Percentiles rank a stretch among this genome's conserved stretches.
These are phyloP conservation scores for Drosophila mettleri DNA, from an alignment of 2,888 invertebrate species.

Conservation along the genomic window DNA sequence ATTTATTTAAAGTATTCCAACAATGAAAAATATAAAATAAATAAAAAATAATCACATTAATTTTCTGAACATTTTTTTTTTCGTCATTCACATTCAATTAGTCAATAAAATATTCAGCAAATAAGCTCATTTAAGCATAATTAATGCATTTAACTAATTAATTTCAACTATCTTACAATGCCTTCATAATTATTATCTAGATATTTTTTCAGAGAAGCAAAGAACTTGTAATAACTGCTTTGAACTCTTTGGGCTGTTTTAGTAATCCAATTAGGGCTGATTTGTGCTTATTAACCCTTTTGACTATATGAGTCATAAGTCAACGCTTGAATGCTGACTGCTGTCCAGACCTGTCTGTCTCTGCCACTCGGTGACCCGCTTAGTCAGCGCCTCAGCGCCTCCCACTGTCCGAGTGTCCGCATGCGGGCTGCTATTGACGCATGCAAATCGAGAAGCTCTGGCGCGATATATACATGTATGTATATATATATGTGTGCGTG, in stretches of 20 bases:
- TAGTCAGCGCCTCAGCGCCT: slow-evolving; percentile 3
- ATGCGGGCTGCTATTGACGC: slow-evolving; percentile 52
- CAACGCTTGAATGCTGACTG: slow-evolving; percentile 25
- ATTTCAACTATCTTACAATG: not conserved
- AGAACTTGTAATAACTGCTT: not conserved
- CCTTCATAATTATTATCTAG: not conserved
- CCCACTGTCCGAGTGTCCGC: slow-evolving; percentile 4
- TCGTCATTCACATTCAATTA: too few species aligned
- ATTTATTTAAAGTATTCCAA: too few species aligned
- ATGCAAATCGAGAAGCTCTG: slow-evolving; percentile 55
- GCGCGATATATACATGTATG: slow-evolving; percentile 3
- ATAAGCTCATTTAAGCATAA: too few species aligned
- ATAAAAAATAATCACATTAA: too few species aligned
- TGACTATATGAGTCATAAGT: slow-evolving; percentile 31
- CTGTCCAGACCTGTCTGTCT: slow-evolving; percentile 28
- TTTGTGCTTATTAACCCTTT: slow-evolving; percentile 73
- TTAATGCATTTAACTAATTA: not conserved
- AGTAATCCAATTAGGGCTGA: slow-evolving; percentile 55
- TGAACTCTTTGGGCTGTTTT: not conserved
- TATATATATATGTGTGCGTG: not conserved
- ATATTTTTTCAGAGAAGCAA: too few species aligned
- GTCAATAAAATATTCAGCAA: too few species aligned
- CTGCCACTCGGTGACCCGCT: slow-evolving; percentile 20
- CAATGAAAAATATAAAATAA: too few species aligned
- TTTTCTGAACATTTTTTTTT: too few species aligned